Percentiles rank a stretch among this genome's conserved stretches.
These are phyloP conservation scores for Hirtodrosophila cameraria DNA, from an alignment of 2,888 invertebrate species.

Conservation along the genomic window DNA sequence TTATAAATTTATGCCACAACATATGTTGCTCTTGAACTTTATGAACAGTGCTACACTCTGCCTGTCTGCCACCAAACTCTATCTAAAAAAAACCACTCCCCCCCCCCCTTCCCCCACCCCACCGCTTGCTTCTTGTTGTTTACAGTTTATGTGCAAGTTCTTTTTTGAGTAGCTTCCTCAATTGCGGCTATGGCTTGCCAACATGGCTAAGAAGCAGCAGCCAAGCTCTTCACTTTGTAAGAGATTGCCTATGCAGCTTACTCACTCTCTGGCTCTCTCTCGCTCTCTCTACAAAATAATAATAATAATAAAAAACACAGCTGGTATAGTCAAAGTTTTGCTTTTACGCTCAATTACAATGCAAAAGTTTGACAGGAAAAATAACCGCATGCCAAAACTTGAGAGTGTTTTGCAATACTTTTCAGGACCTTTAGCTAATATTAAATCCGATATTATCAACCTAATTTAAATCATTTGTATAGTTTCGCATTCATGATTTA, in stretches of 20 bases:
- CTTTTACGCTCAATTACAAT: constrained; percentile 80
- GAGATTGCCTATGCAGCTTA: constrained; percentile 43
- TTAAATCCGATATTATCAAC: constrained; percentile 5
- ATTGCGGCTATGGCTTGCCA: constrained; percentile 62
- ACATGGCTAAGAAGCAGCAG: constrained; percentile 61
- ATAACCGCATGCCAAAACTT: constrained; percentile 75
- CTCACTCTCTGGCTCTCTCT: constrained; percentile 28
- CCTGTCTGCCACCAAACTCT: not conserved
- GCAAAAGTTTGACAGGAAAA: constrained; percentile 77
- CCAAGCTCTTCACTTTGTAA: constrained; percentile 35
- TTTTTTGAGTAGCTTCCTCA: constrained; percentile 76
- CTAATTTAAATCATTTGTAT: not conserved
- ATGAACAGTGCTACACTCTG: constrained; percentile 48
- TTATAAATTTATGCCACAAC: constrained; percentile 76
- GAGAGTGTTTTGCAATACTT: constrained; percentile 58
- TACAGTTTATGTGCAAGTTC: constrained; percentile 69
- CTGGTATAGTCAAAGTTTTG: constrained; percentile 69
- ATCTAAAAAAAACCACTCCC: constrained; percentile 7
- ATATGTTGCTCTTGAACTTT: constrained; percentile 77
- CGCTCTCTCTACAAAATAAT: constrained; percentile 13
- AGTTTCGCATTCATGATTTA: too few relatives aligned
- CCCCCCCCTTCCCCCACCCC: constrained; percentile 12
- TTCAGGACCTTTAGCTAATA: constrained; percentile 4
- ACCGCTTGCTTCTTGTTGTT: constrained; percentile 47
- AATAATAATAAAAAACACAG: constrained; percentile 5